Evolutionary conservation across 1,140 invertebrate species (phyloP).

Genomic region (Ectropis grisescens): DNA sequence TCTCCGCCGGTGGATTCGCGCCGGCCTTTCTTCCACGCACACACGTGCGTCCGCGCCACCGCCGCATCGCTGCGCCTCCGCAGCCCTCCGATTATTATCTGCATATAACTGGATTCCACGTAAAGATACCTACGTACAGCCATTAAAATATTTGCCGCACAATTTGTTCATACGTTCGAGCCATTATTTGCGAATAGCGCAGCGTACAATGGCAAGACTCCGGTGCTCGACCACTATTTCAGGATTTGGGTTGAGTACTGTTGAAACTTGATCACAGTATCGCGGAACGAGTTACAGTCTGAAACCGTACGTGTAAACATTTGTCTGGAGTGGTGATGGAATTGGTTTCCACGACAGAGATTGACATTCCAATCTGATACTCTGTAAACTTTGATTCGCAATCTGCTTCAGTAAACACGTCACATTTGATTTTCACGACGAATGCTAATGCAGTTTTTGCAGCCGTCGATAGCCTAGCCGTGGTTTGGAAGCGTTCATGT

Average conservation of each 20-base stretch:
- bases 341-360: no score
- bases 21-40: conserved; percentile 43
- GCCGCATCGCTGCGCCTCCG: no score
- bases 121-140: conserved; percentile 22
- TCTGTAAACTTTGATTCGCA: no score
- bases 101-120: conserved; percentile 49
- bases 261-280: conserved; percentile 19
- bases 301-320: no score
- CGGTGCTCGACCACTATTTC: conserved; percentile 36
- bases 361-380: no score
- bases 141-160: conserved; percentile 50
- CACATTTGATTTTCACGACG: no score
- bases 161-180: conserved; percentile 31
- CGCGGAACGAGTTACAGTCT: conserved; percentile 12
- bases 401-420: no score
- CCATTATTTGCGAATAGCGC: conserved; percentile 45
- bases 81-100: conserved; percentile 43
- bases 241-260: conserved; percentile 26
- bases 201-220: conserved; percentile 34
- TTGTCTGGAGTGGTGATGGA: no score
- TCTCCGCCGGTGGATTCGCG: conserved; percentile 58
- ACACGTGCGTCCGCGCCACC: conserved; percentile 23
- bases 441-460: no score
- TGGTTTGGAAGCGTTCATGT: no score
- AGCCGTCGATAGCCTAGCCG: no score